Base-by-base conservation (phyloP, 2,797 vertebrate genomes). In the Amblyraja radiata region DNA sequence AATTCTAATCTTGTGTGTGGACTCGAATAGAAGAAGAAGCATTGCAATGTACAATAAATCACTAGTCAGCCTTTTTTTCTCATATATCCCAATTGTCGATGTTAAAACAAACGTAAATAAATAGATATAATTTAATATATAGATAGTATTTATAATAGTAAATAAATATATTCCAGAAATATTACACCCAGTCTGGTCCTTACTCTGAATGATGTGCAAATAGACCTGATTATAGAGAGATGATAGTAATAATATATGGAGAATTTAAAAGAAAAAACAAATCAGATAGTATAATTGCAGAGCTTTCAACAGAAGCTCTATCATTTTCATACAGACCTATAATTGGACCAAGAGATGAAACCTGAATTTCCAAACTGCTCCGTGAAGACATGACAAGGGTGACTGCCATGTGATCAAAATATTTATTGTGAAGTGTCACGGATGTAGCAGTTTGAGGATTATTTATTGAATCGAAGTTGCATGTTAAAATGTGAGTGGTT, bases 271-370 rank as follows among this genome's bases (percentile, higher is more conserved):
- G 84, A 68, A 88, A 65, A 88, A 88, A 68, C 84, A 36, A 88
- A 88, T 88, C 84, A 88, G 84, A 88, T 88, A 88, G 65, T 65
- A 68, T 88, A 88, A 88, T 88, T 88, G 84, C 84, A 88, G 61
- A 68, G 84, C 61, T 88, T 88, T 63, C 8, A 46, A 88, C 84
- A 68, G 84, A 25, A 32, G 28, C 61, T 88, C 84, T 88, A 63
- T 88, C 84, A 88, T 88, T 88, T 88, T 88, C 84, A 88, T 88
- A 88, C 68, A 88, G 84, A 32, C 84, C 84, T 88, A 88, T 88
- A 88, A 88, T 88, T 88, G 84, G 61, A 68, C 84, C 63, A 65
- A 86, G n/a, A 88, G 32, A 36, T 36, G 63, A 36, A 88, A 68
- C 63, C 84, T 36, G 84, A 32, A 36, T 68, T 88, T 88, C 61